These are phyloP conservation scores for Mastomys coucha DNA, from an alignment of 2,113 vertebrate genomes.

Conservation along the genomic window DNA sequence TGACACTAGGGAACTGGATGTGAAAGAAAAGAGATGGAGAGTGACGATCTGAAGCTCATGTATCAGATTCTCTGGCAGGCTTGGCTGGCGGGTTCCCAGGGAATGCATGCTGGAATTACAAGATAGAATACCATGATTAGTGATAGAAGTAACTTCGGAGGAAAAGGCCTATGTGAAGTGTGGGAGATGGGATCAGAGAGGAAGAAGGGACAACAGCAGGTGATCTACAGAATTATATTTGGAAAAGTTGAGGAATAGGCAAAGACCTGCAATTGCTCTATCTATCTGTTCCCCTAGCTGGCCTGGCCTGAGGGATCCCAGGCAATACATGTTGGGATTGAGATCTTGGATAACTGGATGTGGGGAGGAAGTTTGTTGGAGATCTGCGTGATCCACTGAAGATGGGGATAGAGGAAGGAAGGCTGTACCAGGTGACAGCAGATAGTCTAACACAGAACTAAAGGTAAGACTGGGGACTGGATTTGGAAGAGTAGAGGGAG, in stretches of 20 bases:
- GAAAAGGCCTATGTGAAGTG: background rate
- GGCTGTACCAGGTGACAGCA: background rate
- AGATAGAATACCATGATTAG: background rate
- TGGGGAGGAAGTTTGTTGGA: background rate
- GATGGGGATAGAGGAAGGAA: background rate
- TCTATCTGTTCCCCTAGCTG: background rate
- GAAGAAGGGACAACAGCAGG: background rate
- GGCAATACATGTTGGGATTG: background rate
- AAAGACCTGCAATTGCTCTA: background rate
- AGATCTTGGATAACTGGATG: background rate
- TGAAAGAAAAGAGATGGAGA: too few species aligned
- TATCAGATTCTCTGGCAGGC: too few species aligned
- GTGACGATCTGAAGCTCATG: too few species aligned
- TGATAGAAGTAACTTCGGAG: background rate
- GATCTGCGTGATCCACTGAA: background rate
- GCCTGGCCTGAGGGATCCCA: background rate
- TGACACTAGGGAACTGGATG: too few species aligned
- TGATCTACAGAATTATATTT: background rate
- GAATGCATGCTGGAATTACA: background rate
- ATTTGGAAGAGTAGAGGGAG: background rate
- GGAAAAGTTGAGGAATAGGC: background rate
- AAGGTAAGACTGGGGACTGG: too few species aligned
- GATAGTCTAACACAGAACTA: too few species aligned
- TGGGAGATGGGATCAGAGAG: background rate
- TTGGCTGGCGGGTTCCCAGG: too few species aligned